A percentile compares a stretch with the other conserved stretches of the same genome.
phyloP scores from a whole-genome alignment of 2,888 invertebrate species.

The Flexamia atlantica region DNA sequence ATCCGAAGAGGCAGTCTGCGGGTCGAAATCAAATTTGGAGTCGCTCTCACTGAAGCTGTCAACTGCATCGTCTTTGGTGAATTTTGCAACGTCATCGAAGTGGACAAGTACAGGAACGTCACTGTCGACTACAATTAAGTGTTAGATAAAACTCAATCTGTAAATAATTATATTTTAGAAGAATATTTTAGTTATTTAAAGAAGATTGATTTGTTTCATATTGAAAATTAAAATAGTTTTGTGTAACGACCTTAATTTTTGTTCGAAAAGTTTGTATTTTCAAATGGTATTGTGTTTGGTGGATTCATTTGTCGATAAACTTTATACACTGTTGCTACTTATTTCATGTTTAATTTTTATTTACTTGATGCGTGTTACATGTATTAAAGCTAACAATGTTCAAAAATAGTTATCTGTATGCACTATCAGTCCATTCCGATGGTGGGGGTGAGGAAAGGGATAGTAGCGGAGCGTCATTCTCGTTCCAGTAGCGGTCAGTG shows the following conservation, averaged over 20 bases:
- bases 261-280: background rate
- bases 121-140: conserved; percentile 61
- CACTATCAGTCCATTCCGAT: too few relatives aligned
- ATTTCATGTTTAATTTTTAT: background rate
- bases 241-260: background rate
- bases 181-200: too few relatives aligned
- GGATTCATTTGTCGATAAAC: background rate
- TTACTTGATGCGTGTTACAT: background rate
- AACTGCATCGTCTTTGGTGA: conserved; percentile 70
- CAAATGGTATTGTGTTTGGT: background rate
- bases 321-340: background rate
- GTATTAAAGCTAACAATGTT: background rate
- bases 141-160: background rate
- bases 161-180: too few relatives aligned
- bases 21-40: conserved; percentile 65
- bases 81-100: conserved; percentile 71
- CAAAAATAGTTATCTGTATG: background rate
- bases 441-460: background rate
- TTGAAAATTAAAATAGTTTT: too few relatives aligned
- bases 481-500: background rate
- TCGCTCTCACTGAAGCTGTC: conserved; percentile 66
- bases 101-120: conserved; percentile 68
- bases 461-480: too few relatives aligned
- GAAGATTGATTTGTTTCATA: too few relatives aligned
- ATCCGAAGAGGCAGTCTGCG: conserved; percentile 55